phyloP scores from a whole-genome alignment of 2,797 vertebrate species.

The Chiloscyllium punctatum region DNA sequence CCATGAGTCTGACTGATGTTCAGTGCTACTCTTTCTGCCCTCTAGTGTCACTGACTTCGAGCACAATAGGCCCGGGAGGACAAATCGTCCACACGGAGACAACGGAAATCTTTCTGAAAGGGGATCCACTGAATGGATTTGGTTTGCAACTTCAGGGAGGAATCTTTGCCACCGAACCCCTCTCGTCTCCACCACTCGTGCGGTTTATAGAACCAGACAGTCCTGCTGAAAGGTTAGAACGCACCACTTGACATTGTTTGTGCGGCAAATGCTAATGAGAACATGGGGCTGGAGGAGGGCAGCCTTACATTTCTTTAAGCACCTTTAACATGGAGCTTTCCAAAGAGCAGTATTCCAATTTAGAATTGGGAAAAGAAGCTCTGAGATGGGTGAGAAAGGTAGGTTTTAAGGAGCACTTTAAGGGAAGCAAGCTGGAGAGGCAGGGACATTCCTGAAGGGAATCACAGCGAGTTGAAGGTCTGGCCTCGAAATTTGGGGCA shows the following conservation, averaged over 20 bases:
- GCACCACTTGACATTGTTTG: neutral
- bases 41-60: conserved; percentile 82
- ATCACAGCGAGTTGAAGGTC: neutral
- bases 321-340: neutral
- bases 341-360: neutral
- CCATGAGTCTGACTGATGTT: neutral
- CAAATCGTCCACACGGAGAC: conserved; percentile 91
- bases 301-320: neutral
- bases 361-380: neutral
- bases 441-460: neutral
- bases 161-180: conserved; percentile 88
- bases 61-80: conserved; percentile 84
- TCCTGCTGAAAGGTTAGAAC: conserved; percentile 85
- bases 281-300: neutral
- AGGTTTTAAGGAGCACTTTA: neutral
- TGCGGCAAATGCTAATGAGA: neutral
- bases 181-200: conserved; percentile 85
- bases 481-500: neutral
- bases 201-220: conserved; percentile 94
- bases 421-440: neutral
- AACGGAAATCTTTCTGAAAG: conserved; percentile 77
- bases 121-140: conserved; percentile 86
- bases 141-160: conserved; percentile 95
- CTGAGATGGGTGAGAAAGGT: neutral
- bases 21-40: neutral